phyloP scores from a whole-genome alignment of 2,888 invertebrate genomes.

The Acrobasis consociella region DNA sequence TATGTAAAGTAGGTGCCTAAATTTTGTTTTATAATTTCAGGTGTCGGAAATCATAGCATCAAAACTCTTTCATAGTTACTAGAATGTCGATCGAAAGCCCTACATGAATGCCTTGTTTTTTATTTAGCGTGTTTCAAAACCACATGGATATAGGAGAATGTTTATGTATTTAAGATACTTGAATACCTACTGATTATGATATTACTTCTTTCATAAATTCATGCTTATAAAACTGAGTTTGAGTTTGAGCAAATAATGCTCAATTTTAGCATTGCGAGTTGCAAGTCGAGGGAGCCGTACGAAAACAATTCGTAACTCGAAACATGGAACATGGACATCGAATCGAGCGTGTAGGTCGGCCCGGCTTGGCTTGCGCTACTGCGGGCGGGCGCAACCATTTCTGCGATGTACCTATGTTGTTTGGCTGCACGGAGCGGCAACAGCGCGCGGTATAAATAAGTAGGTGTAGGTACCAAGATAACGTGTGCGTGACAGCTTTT shows the following conservation, averaged over 20 bases:
- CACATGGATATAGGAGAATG: no score
- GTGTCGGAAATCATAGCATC: no score
- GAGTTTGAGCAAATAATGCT: neutral
- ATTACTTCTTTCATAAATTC: no score
- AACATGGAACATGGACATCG: neutral
- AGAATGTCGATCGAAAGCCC: no score
- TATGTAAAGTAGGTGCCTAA: no score
- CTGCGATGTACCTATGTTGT: constrained; percentile 1
- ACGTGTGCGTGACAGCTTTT: constrained; percentile 40
- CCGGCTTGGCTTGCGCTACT: constrained; percentile 7
- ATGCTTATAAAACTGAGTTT: no score
- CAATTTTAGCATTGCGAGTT: neutral
- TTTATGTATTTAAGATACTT: no score
- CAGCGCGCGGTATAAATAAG: constrained; percentile 50
- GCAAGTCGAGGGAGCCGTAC: neutral
- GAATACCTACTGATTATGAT: no score
- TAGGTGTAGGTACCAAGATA: constrained; percentile 43
- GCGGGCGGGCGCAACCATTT: constrained; percentile 6
- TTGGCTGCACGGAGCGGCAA: constrained; percentile 42
- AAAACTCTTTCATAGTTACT: no score
- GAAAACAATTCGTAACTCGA: neutral
- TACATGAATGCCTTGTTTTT: no score
- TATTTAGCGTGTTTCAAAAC: no score
- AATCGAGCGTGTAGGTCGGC: constrained; percentile 7
- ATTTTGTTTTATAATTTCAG: no score